Base-by-base conservation (phyloP, 2,113 vertebrate species). In the Beaufortia kweichowensis region DNA sequence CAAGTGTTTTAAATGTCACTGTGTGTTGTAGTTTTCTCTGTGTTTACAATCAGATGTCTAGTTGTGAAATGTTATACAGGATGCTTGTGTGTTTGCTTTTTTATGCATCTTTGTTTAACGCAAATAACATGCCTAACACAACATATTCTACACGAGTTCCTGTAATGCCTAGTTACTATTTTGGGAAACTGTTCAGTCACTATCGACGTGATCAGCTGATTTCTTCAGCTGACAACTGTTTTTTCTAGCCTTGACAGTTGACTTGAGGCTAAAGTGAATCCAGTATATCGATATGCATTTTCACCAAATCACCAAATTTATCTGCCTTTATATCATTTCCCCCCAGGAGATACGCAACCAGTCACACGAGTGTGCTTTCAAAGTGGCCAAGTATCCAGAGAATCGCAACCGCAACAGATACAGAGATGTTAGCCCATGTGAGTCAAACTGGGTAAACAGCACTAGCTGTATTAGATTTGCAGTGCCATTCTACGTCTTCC, bases 361-460 rank as follows among this genome's bases (percentile, higher is more conserved):
- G 85, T 96, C 96, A 82, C 92, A 91, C 83, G 95, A 97, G 82
- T 95, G 93, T 86, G 88, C 96, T 79, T 95, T 95, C 74, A 95
- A 84, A 92, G 93, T 97, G 88, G 97, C 97, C 75, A 98, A 96
- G 86, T 94, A 93, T 83, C 94, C 94, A 80, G 94, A 91, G 85
- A 99, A 99, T 86, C 94, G 94, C 86, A 96, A 94, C 90, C 92
- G 95, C 80, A 99, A 99, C 90, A 92, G 97, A 92, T 99, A 99
- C 90, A 95, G 97, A 93, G 97, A 99, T 79, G 97, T 99, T 83
- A 99, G 95, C 85, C 97, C 97, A 0, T 99, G 96, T 99, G 91
- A 98, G 97, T 97, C 19, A 59, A 1, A 0, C 9, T 11, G 1
- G 2, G 7, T 24, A 11, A 2, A 12, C 6, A 14, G 8, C 12